Percentiles rank a stretch among this genome's conserved stretches.
Conservation (phyloP, 1,140 invertebrate species). For the Palaemon carinicauda region DNA sequence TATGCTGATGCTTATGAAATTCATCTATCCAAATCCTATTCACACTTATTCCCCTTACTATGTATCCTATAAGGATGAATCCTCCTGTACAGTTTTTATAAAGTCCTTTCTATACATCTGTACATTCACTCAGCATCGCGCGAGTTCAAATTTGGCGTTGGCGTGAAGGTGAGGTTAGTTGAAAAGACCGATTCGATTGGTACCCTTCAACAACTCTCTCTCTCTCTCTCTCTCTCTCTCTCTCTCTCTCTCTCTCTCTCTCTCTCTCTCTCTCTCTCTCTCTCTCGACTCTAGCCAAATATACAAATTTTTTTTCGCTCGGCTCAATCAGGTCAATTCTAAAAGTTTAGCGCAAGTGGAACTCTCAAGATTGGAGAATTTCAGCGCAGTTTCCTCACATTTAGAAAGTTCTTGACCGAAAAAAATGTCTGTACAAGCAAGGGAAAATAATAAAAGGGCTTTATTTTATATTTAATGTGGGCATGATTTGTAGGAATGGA, state of each 20-base stretch:
- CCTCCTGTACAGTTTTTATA: background rate
- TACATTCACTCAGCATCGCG: background rate
- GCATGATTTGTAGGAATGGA: no score
- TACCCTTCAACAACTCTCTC: background rate
- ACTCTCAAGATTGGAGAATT: background rate
- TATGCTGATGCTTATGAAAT: no score
- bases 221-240: no score
- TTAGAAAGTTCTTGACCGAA: background rate
- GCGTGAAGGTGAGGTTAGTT: background rate
- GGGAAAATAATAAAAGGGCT: no score
- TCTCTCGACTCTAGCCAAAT: background rate
- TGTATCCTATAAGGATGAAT: background rate
- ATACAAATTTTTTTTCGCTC: background rate
- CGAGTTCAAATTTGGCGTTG: background rate
- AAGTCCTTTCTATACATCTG: background rate
- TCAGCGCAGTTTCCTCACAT: background rate
- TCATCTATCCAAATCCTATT: no score
- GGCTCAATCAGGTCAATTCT: background rate
- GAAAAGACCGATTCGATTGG: background rate
- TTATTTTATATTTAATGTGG: no score
- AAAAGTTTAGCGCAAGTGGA: background rate
- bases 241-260: no score
- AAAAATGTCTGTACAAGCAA: background rate
- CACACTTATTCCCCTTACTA: no score
- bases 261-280: no score